Evolutionary conservation across 1,140 invertebrate genomes (phyloP).

Genomic region (Amphibalanus amphitrite): DNA sequence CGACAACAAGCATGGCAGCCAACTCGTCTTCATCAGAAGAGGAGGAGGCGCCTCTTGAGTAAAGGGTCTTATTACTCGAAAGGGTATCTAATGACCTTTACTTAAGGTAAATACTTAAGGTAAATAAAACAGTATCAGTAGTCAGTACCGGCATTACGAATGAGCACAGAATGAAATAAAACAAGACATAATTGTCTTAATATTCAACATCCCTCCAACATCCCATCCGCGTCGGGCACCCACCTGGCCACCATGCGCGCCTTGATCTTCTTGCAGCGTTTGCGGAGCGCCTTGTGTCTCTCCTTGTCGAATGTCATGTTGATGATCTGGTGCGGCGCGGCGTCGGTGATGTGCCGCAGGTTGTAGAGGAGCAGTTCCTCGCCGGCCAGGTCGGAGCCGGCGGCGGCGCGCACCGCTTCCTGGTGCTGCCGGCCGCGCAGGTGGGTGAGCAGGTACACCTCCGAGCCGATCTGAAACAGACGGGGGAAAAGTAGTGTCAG

Average conservation of each 20-base stretch:
- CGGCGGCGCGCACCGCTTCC: slow-evolving; percentile 42
- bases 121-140: too few species aligned
- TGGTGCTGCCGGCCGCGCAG: slow-evolving; percentile 51
- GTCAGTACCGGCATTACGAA: too few species aligned
- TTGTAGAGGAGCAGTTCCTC: slow-evolving; percentile 54
- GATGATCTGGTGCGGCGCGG: slow-evolving; percentile 31
- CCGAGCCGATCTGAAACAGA: slow-evolving; percentile 55
- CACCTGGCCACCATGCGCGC: slow-evolving; percentile 27
- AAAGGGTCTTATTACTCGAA: too few species aligned
- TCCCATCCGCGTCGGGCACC: too few species aligned
- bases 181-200: too few species aligned
- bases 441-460: slow-evolving; percentile 59
- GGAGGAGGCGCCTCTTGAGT: too few species aligned
- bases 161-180: too few species aligned
- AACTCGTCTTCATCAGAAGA: too few species aligned
- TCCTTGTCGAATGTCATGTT: slow-evolving; percentile 48
- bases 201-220: too few species aligned
- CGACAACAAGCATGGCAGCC: too few species aligned
- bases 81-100: too few species aligned
- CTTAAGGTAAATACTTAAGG: too few species aligned
- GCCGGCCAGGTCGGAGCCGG: slow-evolving; percentile 37
- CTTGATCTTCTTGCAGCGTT: slow-evolving; percentile 38
- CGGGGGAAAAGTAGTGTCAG: slow-evolving; percentile 12
- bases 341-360: slow-evolving; percentile 52
- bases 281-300: slow-evolving; percentile 55